Conservation (phyloP, 2,797 vertebrate genomes). For the Carcharodon carcharias region DNA sequence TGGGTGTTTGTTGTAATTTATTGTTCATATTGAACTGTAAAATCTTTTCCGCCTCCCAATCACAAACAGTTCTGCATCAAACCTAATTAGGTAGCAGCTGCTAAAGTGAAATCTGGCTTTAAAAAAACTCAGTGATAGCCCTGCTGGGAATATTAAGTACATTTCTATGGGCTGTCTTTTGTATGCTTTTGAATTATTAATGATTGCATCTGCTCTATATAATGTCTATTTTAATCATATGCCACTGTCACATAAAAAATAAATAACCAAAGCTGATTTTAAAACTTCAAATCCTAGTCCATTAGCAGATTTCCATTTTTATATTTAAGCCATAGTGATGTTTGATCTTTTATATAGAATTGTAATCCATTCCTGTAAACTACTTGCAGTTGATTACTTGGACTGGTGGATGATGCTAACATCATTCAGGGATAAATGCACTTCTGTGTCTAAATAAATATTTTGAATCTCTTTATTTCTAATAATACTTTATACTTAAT, state of each 20-base stretch:
- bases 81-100: neutral
- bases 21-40: neutral
- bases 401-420: neutral
- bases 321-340: neutral
- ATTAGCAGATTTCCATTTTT: neutral
- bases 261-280: neutral
- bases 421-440: neutral
- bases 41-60: neutral
- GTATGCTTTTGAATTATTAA: neutral
- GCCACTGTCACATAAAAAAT: neutral
- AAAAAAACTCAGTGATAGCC: neutral
- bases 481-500: neutral
- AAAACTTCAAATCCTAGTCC: neutral
- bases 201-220: neutral
- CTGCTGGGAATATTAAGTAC: neutral
- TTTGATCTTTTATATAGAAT: neutral
- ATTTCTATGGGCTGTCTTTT: neutral
- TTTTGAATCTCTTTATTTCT: neutral
- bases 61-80: neutral
- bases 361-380: neutral
- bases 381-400: neutral
- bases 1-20: neutral
- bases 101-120: neutral
- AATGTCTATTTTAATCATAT: neutral
- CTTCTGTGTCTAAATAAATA: neutral